These are phyloP conservation scores for Chrysochloris asiatica DNA, from an alignment of 2,113 vertebrate genomes.

Conservation along the genomic window DNA sequence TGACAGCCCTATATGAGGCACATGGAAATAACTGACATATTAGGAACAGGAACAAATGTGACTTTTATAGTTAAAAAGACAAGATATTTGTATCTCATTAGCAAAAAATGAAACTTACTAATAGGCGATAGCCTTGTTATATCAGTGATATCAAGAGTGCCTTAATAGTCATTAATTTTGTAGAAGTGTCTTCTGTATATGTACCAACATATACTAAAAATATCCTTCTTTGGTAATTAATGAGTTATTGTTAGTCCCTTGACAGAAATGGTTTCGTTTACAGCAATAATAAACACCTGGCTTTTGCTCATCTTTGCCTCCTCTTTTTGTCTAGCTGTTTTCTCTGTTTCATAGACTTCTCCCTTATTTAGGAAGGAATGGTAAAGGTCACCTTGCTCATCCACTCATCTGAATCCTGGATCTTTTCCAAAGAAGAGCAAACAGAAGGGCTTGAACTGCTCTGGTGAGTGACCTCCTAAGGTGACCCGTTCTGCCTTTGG, in stretches of 20 bases:
- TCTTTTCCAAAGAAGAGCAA: conserved; percentile 39
- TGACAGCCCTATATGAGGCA: conserved; percentile 73
- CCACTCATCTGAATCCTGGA: conserved; percentile 26
- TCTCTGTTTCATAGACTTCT: not conserved
- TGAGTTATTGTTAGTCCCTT: conserved; percentile 16
- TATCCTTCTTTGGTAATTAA: conserved; percentile 63
- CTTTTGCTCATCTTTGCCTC: not conserved
- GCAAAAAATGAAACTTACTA: conserved; percentile 78
- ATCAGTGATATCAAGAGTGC: conserved; percentile 76
- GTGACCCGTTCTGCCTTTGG: not conserved
- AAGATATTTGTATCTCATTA: conserved; percentile 79
- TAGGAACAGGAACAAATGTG: conserved; percentile 45
- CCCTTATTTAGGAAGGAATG: not conserved
- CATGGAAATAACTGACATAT: conserved; percentile 67
- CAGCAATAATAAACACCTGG: conserved; percentile 35
- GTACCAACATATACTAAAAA: conserved; percentile 52
- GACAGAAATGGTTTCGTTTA: conserved; percentile 39
- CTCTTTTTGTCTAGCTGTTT: conserved; percentile 9
- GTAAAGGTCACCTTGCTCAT: conserved; percentile 24
- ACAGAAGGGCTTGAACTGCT: conserved; percentile 50
- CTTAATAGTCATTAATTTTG: conserved; percentile 76
- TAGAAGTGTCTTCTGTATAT: conserved; percentile 32
- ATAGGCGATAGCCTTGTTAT: conserved; percentile 81
- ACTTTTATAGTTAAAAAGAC: conserved; percentile 67
- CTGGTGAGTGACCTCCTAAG: conserved; percentile 27